These are phyloP conservation scores for Melanocharis versteri DNA, from an alignment of 2,113 vertebrate genomes.

Conservation along the genomic window DNA sequence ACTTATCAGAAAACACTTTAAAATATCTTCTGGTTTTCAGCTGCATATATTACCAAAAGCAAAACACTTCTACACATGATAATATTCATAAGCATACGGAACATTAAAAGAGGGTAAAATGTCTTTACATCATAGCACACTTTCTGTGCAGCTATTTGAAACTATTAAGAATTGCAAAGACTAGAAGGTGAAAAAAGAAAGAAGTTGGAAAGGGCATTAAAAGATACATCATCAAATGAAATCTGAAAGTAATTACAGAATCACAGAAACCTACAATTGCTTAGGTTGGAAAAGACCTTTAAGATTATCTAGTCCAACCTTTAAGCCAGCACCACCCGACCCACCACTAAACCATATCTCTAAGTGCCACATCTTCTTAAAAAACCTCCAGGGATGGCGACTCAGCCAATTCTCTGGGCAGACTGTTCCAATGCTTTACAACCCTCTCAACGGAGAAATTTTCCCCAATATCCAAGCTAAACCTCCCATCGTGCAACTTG, in stretches of 20 bases:
- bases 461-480: background rate
- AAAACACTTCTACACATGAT: background rate
- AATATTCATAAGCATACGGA: background rate
- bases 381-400: background rate
- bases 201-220: background rate
- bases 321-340: background rate
- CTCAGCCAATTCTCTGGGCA: background rate
- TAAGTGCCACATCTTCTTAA: background rate
- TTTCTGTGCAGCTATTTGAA: background rate
- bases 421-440: background rate
- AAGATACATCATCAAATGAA: background rate
- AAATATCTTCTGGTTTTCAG: constrained; percentile 17
- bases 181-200: background rate
- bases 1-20: background rate
- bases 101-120: background rate
- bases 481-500: background rate
- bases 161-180: background rate
- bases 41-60: background rate
- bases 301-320: background rate
- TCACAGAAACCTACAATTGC: background rate
- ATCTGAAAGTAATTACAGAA: background rate
- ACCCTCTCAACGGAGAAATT: background rate
- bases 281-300: background rate
- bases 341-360: background rate
- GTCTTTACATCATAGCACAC: background rate